A percentile compares a stretch with the other conserved stretches of the same genome.
These are phyloP conservation scores for Dipodomys spectabilis DNA, from an alignment of 2,113 vertebrate genomes.

Conservation along the genomic window DNA sequence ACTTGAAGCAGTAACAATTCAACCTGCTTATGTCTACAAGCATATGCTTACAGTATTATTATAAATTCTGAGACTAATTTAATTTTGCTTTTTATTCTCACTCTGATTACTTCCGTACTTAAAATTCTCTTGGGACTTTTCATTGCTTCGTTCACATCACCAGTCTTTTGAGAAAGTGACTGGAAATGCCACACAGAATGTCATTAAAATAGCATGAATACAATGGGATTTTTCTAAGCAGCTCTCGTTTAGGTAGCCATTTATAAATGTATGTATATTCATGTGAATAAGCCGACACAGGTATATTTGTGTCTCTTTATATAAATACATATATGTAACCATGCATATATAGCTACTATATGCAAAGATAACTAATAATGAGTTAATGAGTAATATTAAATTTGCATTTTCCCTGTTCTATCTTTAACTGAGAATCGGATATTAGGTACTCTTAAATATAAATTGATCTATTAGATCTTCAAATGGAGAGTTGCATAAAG, in stretches of 20 bases:
- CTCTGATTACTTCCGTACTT: neutral
- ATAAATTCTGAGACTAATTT: neutral
- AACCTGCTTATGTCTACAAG: neutral
- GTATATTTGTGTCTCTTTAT: neutral
- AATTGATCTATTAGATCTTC: neutral
- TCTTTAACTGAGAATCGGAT: neutral
- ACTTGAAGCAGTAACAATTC: conserved; percentile 18
- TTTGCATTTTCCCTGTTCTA: neutral
- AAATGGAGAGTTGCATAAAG: neutral
- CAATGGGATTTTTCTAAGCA: neutral
- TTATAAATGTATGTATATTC: neutral
- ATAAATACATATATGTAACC: neutral
- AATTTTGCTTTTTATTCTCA: neutral
- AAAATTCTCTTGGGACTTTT: neutral
- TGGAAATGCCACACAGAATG: neutral
- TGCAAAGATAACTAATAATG: neutral
- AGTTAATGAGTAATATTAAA: neutral
- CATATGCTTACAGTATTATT: neutral
- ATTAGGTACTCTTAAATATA: neutral
- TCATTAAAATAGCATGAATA: neutral
- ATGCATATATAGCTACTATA: no score
- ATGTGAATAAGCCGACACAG: no score
- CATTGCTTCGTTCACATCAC: conserved; percentile 6
- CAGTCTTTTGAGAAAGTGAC: neutral
- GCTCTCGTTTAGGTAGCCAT: neutral